Evolutionary conservation across 30 jellyfish, hydroid and myxozoan species (phyloP).

Genomic region (Mastigias papua): DNA sequence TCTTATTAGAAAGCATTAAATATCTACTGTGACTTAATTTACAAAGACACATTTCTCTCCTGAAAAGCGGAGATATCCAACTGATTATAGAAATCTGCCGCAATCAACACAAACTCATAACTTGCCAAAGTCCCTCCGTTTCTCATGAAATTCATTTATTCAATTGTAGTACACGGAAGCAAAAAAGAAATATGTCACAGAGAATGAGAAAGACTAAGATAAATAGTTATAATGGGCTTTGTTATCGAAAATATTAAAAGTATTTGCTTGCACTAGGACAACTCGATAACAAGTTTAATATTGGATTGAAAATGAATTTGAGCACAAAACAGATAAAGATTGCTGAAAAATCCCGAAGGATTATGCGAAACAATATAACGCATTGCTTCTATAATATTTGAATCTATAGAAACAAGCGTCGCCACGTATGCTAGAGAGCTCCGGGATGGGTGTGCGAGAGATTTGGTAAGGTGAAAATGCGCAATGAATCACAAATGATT

Average conservation of each 20-base stretch:
- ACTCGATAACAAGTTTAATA: neutral
- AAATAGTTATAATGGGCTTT: neutral
- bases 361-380: neutral
- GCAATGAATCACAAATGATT: too few relatives aligned
- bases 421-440: too few relatives aligned
- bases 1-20: slow-evolving; percentile 43
- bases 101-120: neutral
- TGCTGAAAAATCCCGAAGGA: neutral
- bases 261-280: neutral
- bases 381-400: neutral
- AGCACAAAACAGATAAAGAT: neutral
- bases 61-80: slow-evolving; percentile 12
- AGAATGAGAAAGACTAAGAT: neutral
- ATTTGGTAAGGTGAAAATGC: too few relatives aligned
- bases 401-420: too few relatives aligned
- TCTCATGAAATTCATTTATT: neutral
- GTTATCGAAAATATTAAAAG: neutral
- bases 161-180: neutral
- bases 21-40: slow-evolving; percentile 30
- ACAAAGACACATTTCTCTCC: slow-evolving; percentile 1
- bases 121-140: neutral
- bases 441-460: too few relatives aligned
- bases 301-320: neutral
- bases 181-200: neutral
- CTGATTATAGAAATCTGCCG: slow-evolving; percentile 2